These are phyloP conservation scores for Eilema sororculum DNA, from an alignment of 2,888 invertebrate species.

Conservation along the genomic window DNA sequence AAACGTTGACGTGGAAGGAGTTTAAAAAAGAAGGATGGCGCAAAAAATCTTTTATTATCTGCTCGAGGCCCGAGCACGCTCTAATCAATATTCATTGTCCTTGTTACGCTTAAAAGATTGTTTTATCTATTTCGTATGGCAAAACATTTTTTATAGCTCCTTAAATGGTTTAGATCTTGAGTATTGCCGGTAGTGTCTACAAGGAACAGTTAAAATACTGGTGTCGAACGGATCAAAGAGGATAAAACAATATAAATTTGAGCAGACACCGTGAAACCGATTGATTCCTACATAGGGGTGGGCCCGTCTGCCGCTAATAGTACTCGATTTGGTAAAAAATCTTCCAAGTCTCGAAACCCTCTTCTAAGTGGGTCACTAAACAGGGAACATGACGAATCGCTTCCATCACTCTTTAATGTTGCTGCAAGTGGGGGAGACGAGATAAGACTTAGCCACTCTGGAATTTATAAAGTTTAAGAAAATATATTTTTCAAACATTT, in stretches of 20 bases:
- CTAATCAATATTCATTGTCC: slow-evolving; percentile 64
- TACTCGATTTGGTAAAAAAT: slow-evolving; percentile 64
- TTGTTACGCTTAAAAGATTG: slow-evolving; percentile 42
- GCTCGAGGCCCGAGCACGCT: slow-evolving; percentile 55
- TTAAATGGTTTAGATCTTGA: slow-evolving; percentile 20
- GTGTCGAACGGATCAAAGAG: slow-evolving; percentile 54
- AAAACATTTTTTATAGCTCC: slow-evolving; percentile 30
- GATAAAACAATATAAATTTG: slow-evolving; percentile 67
- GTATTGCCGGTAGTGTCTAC: not conserved
- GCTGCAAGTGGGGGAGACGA: slow-evolving; percentile 63
- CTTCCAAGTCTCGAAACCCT: slow-evolving; percentile 56
- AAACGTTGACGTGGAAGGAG: slow-evolving; percentile 69
- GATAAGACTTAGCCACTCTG: slow-evolving; percentile 71
- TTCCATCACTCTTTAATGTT: slow-evolving; percentile 74
- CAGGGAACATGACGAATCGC: slow-evolving; percentile 79
- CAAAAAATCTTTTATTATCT: slow-evolving; percentile 69
- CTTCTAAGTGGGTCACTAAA: slow-evolving; percentile 76
- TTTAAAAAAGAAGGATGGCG: slow-evolving; percentile 64
- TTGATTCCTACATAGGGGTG: slow-evolving; percentile 70
- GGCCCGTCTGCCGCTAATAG: slow-evolving; percentile 55
- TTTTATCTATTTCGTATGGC: slow-evolving; percentile 48
- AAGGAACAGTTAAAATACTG: slow-evolving; percentile 26
- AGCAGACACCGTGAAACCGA: slow-evolving; percentile 66
- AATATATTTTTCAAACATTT: slow-evolving; percentile 54
- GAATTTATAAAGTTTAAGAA: slow-evolving; percentile 58